These are phyloP conservation scores for Talpa occidentalis DNA, from an alignment of 2,113 vertebrate species.

Conservation along the genomic window DNA sequence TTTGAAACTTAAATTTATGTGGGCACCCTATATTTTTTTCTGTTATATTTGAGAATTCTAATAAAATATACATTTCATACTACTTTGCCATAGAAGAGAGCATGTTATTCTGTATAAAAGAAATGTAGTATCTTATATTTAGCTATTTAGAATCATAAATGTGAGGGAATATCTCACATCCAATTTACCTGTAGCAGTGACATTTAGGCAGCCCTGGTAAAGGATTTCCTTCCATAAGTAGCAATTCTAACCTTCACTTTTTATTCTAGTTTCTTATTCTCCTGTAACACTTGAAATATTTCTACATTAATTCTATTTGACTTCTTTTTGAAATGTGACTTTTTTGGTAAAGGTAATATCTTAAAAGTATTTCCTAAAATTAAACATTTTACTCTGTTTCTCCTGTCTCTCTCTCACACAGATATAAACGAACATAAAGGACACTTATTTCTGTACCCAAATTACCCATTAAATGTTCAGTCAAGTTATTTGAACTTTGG, in stretches of 20 bases:
- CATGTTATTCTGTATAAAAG: neutral
- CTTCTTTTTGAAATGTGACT: neutral
- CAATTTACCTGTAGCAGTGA: neutral
- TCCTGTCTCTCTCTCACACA: neutral
- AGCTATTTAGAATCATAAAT: neutral
- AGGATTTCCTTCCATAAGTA: neutral
- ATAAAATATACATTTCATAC: neutral
- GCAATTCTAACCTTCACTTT: neutral
- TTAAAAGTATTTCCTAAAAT: neutral
- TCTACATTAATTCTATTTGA: neutral
- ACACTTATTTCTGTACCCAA: neutral
- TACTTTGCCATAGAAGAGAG: neutral
- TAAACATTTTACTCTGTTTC: too few relatives aligned
- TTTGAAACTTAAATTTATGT: neutral
- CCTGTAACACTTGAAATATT: neutral
- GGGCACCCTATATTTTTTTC: neutral
- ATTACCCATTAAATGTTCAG: neutral
- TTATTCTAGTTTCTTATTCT: neutral
- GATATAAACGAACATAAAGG: neutral
- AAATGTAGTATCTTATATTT: neutral
- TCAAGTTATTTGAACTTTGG: neutral
- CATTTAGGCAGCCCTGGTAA: neutral
- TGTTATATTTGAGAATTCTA: neutral
- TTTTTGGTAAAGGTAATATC: neutral
- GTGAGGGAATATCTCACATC: neutral